Evolutionary conservation across 1,140 invertebrate genomes (phyloP).

Genomic region (Spodoptera litura): DNA sequence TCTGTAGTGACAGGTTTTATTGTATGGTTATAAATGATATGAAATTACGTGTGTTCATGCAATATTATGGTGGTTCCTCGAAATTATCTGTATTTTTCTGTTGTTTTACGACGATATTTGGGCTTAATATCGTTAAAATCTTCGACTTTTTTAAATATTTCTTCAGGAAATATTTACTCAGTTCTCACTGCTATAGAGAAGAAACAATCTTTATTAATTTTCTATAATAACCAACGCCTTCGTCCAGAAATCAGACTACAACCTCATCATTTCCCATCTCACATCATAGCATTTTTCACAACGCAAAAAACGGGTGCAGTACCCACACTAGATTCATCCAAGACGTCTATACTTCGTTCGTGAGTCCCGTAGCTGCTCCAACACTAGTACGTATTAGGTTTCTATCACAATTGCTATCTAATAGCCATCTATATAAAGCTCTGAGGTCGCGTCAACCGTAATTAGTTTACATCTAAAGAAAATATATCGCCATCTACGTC

Average conservation of each 20-base stretch:
- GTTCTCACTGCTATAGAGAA: no score
- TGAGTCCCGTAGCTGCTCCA: constrained; percentile 28
- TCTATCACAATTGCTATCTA: constrained; percentile 20
- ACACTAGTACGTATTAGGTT: constrained; percentile 49
- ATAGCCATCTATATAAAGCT: constrained; percentile 36
- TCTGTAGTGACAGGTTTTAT: constrained; percentile 21
- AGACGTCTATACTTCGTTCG: constrained; percentile 2
- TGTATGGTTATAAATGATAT: constrained; percentile 25
- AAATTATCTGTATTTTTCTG: background rate
- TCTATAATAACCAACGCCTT: no score
- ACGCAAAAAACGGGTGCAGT: no score
- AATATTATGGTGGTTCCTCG: constrained; percentile 5
- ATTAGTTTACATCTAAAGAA: constrained; percentile 65
- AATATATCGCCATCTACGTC: constrained; percentile 66
- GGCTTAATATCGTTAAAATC: background rate
- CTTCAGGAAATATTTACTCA: no score
- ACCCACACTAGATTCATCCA: no score
- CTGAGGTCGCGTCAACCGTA: constrained; percentile 47
- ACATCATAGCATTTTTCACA: no score
- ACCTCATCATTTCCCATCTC: no score
- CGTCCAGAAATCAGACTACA: no score
- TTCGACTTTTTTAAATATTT: no score
- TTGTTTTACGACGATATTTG: background rate
- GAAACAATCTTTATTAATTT: no score
- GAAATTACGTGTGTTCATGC: background rate